Evolutionary conservation across 2,113 vertebrate genomes (phyloP).

Genomic region (Callaeas wilsoni): DNA sequence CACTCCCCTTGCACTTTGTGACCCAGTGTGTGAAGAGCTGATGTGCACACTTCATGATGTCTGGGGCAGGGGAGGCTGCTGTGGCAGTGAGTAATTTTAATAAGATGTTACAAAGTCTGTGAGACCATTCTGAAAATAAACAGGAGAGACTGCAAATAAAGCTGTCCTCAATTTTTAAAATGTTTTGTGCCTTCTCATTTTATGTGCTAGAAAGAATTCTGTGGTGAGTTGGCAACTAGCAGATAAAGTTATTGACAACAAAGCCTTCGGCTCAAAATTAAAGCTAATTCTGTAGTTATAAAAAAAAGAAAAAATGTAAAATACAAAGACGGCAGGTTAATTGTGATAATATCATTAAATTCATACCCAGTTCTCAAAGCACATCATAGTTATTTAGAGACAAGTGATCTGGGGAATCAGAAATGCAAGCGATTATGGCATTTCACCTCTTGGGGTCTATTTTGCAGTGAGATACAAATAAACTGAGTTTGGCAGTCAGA

Average conservation of each 20-base stretch:
- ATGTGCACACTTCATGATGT: not conserved
- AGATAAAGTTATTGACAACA: constrained; percentile 35
- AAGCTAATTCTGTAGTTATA: not conserved
- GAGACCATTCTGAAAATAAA: not conserved
- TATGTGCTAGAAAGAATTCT: constrained; percentile 2
- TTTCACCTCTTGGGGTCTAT: constrained; percentile 48
- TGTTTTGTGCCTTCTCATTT: not conserved
- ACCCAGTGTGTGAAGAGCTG: not conserved
- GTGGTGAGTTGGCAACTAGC: not conserved
- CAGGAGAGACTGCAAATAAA: not conserved
- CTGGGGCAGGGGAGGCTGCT: not conserved
- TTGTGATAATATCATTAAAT: constrained; percentile 57
- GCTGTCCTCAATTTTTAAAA: not conserved
- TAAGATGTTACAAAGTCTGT: not conserved
- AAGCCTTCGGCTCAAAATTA: not conserved
- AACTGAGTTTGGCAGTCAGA: constrained; percentile 54
- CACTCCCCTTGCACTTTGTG: not conserved
- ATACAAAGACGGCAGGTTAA: constrained; percentile 43
- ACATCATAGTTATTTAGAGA: constrained; percentile 39
- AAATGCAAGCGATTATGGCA: constrained; percentile 33
- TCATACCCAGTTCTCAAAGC: not conserved
- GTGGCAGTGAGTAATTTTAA: not conserved
- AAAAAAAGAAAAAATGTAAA: not conserved
- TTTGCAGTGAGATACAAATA: constrained; percentile 36
- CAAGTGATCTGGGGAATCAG: constrained; percentile 33